Percentiles rank a stretch among this genome's conserved stretches.
These are phyloP conservation scores for Bombus cullumanus DNA, from an alignment of 1,140 invertebrate species.

Conservation along the genomic window DNA sequence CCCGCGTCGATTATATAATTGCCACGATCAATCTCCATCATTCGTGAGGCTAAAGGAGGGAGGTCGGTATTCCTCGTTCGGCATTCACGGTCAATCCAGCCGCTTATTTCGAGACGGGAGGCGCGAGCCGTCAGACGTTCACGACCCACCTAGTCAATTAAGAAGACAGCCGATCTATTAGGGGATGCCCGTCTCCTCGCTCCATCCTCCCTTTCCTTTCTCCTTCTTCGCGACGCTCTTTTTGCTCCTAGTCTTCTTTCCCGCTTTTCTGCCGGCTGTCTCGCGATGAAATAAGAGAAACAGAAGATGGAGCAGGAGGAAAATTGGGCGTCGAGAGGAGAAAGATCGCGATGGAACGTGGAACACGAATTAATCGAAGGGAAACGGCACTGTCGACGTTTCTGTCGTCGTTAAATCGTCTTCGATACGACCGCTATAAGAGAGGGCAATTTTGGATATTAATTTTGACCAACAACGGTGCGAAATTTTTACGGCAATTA, in stretches of 20 bases:
- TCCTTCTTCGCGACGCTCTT: not conserved
- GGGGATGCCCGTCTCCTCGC: conserved; percentile 57
- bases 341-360: not conserved
- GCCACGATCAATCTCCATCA: conserved; percentile 40
- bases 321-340: conserved; percentile 31
- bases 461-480: no score
- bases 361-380: conserved; percentile 22
- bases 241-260: not conserved
- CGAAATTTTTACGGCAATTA: no score
- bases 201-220: not conserved
- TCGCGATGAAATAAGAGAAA: conserved; percentile 25
- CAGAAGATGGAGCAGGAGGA: not conserved
- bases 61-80: conserved; percentile 43
- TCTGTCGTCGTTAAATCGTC: not conserved
- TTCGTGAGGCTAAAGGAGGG: not conserved
- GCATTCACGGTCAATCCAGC: conserved; percentile 47
- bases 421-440: not conserved
- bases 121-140: conserved; percentile 60
- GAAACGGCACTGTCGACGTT: not conserved
- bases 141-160: conserved; percentile 72
- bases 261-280: conserved; percentile 41
- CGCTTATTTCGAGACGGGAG: conserved; percentile 58
- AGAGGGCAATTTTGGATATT: no score
- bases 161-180: conserved; percentile 74
- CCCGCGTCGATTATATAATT: conserved; percentile 50